Percentiles rank a stretch among this genome's conserved stretches.
Evolutionary conservation across 2,888 invertebrate genomes (phyloP).

Genomic region (Seira sanloemensis): DNA sequence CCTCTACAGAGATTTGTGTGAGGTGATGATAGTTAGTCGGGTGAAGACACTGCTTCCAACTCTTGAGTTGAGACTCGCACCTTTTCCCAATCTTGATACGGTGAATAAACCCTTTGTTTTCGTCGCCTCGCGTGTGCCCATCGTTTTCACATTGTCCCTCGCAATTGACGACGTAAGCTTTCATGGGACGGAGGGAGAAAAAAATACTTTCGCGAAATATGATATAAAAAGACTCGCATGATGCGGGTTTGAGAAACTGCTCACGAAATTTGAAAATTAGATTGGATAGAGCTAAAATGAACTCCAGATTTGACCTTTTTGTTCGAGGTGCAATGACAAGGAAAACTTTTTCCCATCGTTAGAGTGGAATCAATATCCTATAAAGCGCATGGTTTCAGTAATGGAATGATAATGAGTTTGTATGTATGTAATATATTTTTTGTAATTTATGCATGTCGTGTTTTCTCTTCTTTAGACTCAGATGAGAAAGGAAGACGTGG

Average conservation of each 20-base stretch:
- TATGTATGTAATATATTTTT: not conserved
- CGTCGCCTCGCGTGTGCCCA: not conserved
- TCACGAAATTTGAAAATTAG: not conserved
- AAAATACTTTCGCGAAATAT: not conserved
- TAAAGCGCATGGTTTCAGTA: not conserved
- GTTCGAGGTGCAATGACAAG: not conserved
- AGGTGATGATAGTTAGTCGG: no score
- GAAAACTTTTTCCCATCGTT: no score
- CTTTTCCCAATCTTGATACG: no score
- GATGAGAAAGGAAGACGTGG: conserved; percentile 66
- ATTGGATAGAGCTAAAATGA: not conserved
- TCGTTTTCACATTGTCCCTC: not conserved
- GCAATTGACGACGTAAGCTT: not conserved
- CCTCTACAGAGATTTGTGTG: no score
- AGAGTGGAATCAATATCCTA: not conserved
- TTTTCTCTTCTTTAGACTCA: conserved; percentile 39
- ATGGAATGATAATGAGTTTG: not conserved
- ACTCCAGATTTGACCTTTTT: not conserved
- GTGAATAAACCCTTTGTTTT: conserved; percentile 4
- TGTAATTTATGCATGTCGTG: not conserved
- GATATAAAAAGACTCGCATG: no score
- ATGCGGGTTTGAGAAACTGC: not conserved
- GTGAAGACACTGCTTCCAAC: no score
- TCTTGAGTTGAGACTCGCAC: no score
- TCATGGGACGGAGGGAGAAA: not conserved